phyloP scores from a whole-genome alignment of 2,888 invertebrate genomes.

The Oligia latruncula region DNA sequence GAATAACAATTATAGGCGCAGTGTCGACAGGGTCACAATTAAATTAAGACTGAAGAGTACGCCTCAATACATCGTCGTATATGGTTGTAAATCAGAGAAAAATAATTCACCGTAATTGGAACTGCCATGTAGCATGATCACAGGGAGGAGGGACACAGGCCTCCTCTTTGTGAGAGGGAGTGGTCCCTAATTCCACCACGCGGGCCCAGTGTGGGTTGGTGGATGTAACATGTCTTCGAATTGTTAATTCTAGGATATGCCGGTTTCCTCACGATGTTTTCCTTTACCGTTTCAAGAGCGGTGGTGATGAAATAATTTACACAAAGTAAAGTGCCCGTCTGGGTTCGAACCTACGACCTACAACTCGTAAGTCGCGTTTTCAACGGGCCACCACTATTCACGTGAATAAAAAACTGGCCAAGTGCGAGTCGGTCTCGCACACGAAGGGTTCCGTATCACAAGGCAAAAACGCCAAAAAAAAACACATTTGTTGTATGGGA shows the following conservation, averaged over 20 bases:
- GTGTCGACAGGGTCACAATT: neutral
- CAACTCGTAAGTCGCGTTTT: neutral
- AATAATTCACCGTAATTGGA: neutral
- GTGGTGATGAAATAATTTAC: neutral
- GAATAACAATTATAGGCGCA: slow-evolving; percentile 5
- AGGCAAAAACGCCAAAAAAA: no score
- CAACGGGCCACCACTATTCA: neutral
- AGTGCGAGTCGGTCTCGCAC: no score
- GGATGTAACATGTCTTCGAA: neutral
- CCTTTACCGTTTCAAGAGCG: neutral
- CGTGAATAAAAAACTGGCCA: neutral
- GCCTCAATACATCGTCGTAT: neutral
- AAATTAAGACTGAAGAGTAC: neutral
- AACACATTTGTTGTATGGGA: no score
- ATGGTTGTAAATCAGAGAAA: neutral
- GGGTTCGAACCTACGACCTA: neutral
- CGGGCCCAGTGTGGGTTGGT: neutral
- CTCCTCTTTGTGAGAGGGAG: neutral
- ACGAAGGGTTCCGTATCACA: no score
- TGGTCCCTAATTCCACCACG: neutral
- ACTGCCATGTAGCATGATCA: neutral
- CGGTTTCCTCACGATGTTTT: neutral
- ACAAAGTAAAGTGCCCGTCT: neutral
- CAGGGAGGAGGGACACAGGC: neutral
- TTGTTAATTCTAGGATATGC: neutral